Conservation (phyloP, 2,113 vertebrate genomes). For the Balaeniceps rex region DNA sequence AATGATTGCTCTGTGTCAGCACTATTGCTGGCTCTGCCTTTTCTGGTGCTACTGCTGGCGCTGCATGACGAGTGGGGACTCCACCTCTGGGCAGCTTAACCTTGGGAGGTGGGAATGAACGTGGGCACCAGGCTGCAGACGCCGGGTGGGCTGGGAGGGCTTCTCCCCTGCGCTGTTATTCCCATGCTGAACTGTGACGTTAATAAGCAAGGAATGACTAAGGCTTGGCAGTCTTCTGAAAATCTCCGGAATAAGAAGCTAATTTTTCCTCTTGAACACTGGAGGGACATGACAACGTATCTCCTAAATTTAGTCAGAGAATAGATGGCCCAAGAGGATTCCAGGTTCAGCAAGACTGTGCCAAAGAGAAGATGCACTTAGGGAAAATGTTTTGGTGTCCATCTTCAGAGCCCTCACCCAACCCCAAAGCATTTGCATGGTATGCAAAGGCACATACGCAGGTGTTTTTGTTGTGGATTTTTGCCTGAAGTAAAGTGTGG, state of each 20-base stretch:
- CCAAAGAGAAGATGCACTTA: not conserved
- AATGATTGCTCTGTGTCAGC: not conserved
- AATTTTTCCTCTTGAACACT: not conserved
- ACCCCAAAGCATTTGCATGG: not conserved
- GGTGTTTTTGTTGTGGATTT: not conserved
- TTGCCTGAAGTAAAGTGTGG: not conserved
- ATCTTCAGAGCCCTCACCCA: not conserved
- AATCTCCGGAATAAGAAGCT: not conserved
- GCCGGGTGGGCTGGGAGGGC: fast-evolving
- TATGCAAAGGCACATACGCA: not conserved
- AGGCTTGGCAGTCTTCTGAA: not conserved
- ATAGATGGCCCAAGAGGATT: not conserved
- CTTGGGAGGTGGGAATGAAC: not conserved
- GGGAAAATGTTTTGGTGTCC: not conserved
- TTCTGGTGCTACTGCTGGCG: not conserved
- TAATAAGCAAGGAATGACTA: not conserved
- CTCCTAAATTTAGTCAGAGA: not conserved
- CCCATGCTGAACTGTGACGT: not conserved
- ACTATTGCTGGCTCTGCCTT: not conserved
- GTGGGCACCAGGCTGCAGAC: not conserved
- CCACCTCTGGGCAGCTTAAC: not conserved
- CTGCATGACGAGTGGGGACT: not conserved
- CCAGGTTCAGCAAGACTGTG: not conserved
- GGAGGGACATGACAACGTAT: not conserved
- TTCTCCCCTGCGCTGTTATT: not conserved